Base-by-base conservation (phyloP, 2,888 invertebrate genomes). In the Agrotis exclamationis region DNA sequence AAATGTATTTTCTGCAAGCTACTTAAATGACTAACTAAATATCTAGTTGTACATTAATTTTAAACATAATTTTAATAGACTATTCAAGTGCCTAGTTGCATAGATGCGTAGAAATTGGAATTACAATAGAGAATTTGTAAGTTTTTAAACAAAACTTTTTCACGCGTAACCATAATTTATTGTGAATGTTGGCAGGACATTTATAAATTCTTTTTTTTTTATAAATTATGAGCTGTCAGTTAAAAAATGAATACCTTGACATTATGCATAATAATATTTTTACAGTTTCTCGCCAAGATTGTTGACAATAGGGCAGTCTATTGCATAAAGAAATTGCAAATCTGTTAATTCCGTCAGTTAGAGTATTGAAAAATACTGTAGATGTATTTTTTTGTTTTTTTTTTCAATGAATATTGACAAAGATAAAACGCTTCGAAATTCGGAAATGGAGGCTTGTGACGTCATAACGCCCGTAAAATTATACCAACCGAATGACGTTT, bases 21-120 rank as follows among this genome's bases (percentile, higher is more conserved):
- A 84, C 70, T 60, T 68, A 72, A 70, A 75, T 63, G 57, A 67
- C 24, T 64, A 80, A 70, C 71, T 65, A 78, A 82, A 70, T 82
- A 71, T 60, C 58, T 83, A 79, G 74, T 83, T 66, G 75, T 83
- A 71, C 66, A 74, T 70, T 75, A 74, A 78, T 77, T 79, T 79
- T 77, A 74, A 79, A 79, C 62, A 67, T 80, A 78, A 76, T 83
- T 79, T 83, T 84, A 80, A 87, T 88, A 87, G 80, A 89, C 87
- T 90, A 87, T 84, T 76, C 80, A 91, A 91, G 91, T 92, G 92
- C 91, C 91, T 92, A 91, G 91, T 86, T 89, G 89, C 85, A 88
- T 90, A 91, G 87, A 79, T 80, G 75, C 51, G 64, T 81, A 83
- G 79, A 70, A 39, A 77, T 66, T 71, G 69, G 56, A 70, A 75